These are phyloP conservation scores for Slavum lentiscoides DNA, from an alignment of 2,888 invertebrate species.

Conservation along the genomic window DNA sequence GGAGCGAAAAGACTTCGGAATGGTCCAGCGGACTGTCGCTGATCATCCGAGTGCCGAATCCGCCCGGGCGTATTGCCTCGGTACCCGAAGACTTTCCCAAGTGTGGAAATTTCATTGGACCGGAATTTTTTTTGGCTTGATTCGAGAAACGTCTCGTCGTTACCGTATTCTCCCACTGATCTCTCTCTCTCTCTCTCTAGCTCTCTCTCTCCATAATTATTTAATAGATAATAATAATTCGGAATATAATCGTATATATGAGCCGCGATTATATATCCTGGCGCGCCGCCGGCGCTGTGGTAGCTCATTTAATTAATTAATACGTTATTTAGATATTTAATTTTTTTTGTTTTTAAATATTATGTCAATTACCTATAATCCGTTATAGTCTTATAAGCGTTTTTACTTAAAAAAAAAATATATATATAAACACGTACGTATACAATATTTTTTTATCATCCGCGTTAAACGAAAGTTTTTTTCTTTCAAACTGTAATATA, in stretches of 20 bases:
- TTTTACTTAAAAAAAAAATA: no score
- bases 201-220: not conserved
- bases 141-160: not conserved
- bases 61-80: constrained; percentile 68
- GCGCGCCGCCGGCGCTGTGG: not conserved
- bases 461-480: no score
- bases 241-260: not conserved
- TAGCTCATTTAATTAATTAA: no score
- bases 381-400: no score
- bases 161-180: constrained; percentile 5
- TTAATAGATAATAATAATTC: not conserved
- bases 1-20: constrained; percentile 74
- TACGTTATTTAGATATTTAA: no score
- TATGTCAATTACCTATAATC: no score
- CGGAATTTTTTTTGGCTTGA: constrained; percentile 73
- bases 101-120: constrained; percentile 76
- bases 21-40: constrained; percentile 78
- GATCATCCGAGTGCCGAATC: constrained; percentile 67
- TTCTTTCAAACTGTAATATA: no score
- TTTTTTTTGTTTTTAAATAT: no score
- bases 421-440: no score
- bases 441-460: no score
- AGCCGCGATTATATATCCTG: no score
- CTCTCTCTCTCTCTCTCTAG: no score
- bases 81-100: constrained; percentile 75